Evolutionary conservation across 2,888 invertebrate species (phyloP), one percentile per base, ranked within the genome.

Genomic region (Athalia cordata): DNA sequence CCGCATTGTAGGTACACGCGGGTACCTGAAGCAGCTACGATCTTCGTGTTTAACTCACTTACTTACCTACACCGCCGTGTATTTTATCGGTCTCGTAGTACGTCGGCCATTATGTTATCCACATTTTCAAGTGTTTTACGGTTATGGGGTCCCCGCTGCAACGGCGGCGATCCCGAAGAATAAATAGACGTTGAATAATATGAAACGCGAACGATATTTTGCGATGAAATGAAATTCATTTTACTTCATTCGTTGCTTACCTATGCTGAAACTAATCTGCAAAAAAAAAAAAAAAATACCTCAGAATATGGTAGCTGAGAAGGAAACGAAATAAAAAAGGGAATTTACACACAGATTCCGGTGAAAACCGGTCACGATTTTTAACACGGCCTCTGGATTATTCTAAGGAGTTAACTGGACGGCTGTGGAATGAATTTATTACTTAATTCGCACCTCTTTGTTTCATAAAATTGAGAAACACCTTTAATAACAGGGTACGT

Each of bases 381-480:
- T 29, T 29, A 29, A 29, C 29, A 29, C 29, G 29, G 29, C 1
- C 29, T 0, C 75, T 49, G n/a, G 61, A 75, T 75, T 15, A 6
- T 11, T 13, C 29, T 50, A 11, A 29, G 47, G 11, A 50, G 62
- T 15, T 50, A 3, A 62, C 5, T 47, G 43, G 43, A 29, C 29
- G 29, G 29, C 29, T 29, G 29, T 1, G 29, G 79, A 82, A 84
- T 82, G 83, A 86, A 87, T 88, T 87, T 87, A 88, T 88, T 86
- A 86, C 88, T 87, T 86, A 85, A 87, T 87, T 88, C 86, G 86
- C 87, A 86, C 87, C 87, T 87, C 87, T 88, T 88, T 88, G 88
- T 88, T 88, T 87, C 86, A 86, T 87, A 87, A 88, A 88, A 88
- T 88, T 88, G 88, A 88, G 87, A 87, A 88, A 88, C 88, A 86